Evolutionary conservation across 2,888 invertebrate species (phyloP), one percentile per base, ranked within the genome.

Genomic region (Neria commutata): DNA sequence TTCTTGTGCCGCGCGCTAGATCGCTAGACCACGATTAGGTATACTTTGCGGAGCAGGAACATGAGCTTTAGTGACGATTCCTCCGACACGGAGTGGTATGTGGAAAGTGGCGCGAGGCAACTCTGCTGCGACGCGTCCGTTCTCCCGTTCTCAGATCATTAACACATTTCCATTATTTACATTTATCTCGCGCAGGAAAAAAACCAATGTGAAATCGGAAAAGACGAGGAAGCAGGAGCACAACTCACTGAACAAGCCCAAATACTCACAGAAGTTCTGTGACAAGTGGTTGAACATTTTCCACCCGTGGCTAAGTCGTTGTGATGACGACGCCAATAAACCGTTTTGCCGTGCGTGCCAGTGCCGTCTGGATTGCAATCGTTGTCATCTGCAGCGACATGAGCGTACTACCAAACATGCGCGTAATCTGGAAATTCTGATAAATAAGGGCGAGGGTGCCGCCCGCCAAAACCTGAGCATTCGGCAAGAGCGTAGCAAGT

Each of bases 1-100:
- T 14, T 37, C 37, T n/a, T 14, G n/a, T 37, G 16, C n/a, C n/a
- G 4, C 6, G 11, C 6, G 29, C 29, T 6, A 29, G 11, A 29
- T 11, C 6, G 11, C 29, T 8, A 29, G 6, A 29, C 29, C 29
- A 29, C 6, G n/a, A n/a, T n/a, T n/a, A n/a, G n/a, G n/a, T n/a
- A n/a, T n/a, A n/a, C n/a, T n/a, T 37, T 37, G 14, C 42, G 14
- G n/a, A 34, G 24, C 26, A 60, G 37, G 40, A 62, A 58, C 48
- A 78, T 79, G 78, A 76, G 76, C 65, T 76, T 75, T 61, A 75
- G 74, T 11, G 75, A 73, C 40, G 80, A 79, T 60, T 72, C 78
- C 0, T 74, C 74, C 1, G 78, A 79, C 62, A 72, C 73, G 1
- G 79, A 79, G 19, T 79, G 80, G 78, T 79, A 68, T 72, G 69